These are phyloP conservation scores for Falco berigora DNA, from an alignment of 2,797 vertebrate species.

Conservation along the genomic window DNA sequence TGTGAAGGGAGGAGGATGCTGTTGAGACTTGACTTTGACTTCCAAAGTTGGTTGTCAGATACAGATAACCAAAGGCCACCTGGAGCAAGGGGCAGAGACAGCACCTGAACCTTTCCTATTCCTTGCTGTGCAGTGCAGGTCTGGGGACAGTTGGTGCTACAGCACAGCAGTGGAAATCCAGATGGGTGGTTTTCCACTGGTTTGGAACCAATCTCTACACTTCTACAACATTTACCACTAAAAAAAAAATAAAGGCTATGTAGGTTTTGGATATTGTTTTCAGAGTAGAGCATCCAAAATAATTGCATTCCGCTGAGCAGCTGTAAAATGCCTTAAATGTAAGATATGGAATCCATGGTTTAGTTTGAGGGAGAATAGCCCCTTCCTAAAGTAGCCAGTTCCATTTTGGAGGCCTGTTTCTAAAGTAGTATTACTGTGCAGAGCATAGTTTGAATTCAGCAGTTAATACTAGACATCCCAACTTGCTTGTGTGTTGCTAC, in stretches of 20 bases:
- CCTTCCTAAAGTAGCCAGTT: not conserved
- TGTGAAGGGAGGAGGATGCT: not conserved
- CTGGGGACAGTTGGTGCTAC: not conserved
- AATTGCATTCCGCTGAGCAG: not conserved
- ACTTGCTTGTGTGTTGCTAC: not conserved
- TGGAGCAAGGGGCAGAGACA: not conserved
- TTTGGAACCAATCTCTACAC: not conserved
- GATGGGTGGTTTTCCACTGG: not conserved
- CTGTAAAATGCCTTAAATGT: not conserved
- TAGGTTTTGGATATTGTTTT: not conserved
- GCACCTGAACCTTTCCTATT: not conserved
- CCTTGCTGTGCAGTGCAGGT: not conserved
- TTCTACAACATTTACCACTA: not conserved
- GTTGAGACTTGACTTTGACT: fast-evolving
- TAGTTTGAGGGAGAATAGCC: not conserved
- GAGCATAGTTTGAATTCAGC: not conserved
- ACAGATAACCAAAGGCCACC: not conserved
- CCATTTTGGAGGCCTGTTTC: not conserved
- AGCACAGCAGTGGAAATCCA: conserved; percentile 28
- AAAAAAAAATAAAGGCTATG: not conserved
- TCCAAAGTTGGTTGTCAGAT: not conserved
- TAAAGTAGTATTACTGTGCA: not conserved
- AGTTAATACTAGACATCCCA: not conserved
- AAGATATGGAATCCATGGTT: not conserved
- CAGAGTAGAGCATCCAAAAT: not conserved